These are phyloP conservation scores for Sylvia atricapilla DNA, from an alignment of 2,113 vertebrate genomes.

Conservation along the genomic window DNA sequence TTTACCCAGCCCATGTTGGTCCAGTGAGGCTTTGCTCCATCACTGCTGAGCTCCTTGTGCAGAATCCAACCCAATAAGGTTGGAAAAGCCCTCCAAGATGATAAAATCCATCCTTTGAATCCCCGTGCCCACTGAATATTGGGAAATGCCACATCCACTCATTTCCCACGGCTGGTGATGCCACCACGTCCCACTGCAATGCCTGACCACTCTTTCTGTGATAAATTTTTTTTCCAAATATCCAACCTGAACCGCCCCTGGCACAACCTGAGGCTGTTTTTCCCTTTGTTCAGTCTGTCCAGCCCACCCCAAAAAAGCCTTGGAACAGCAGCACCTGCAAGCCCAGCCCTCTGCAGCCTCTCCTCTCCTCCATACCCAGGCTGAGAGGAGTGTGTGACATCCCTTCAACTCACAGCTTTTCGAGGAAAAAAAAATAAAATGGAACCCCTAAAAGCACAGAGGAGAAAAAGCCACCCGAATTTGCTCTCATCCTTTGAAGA, in stretches of 20 bases:
- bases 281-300: neutral
- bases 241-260: neutral
- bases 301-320: neutral
- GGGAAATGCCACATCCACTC: neutral
- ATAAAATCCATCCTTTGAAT: neutral
- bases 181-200: neutral
- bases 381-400: neutral
- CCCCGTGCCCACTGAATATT: fast-evolving
- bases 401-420: neutral
- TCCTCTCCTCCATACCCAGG: neutral
- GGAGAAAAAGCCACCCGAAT: neutral
- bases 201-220: fast-evolving
- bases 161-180: fast-evolving
- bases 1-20: fast-evolving
- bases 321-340: neutral
- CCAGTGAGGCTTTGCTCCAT: fast-evolving
- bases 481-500: neutral
- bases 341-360: neutral
- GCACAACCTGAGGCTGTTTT: neutral
- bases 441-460: neutral
- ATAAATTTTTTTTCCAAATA: neutral
- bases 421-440: neutral
- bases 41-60: fast-evolving
- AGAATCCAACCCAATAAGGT: fast-evolving
- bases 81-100: neutral